Evolutionary conservation across 2,888 invertebrate species (phyloP), one percentile per base, ranked within the genome.

Genomic region (Mesoligia furuncula): DNA sequence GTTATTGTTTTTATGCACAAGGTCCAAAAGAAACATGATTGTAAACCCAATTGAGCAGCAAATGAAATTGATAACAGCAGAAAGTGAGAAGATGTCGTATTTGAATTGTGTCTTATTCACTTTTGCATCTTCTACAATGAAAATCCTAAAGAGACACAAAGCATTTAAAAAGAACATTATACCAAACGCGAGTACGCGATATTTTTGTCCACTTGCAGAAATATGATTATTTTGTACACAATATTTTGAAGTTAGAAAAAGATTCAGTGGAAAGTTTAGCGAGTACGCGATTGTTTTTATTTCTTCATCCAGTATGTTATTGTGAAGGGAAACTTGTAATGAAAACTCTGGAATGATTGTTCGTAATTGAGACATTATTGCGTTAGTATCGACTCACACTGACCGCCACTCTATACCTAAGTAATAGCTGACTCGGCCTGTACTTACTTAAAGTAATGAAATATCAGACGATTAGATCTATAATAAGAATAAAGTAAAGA

Each of bases 221-320:
- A 78, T 64, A 39, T 54, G n/a, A 39, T 15, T n/a, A n/a, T n/a
- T 57, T 57, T 20, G 45, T 17, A 78, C 11, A 15, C 2, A 8
- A 73, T 57, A 80, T 64, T 78, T 78, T 72, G 81, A 72, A 27
- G 20, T 39, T 17, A 72, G 17, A 57, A 78, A 78, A 15, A 78
- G 13, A 39, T 64, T 80, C 7, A 80, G 54, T 54, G 80, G 80
- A 62, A 36, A 45, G 36, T 77, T 77, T 24, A 80, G 17, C 2
- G 77, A 77, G 36, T 45, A 11, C 0, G 72, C 80, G n/a, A 78
- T n/a, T 64, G 27, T 54, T 64, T 80, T 54, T 20, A 72, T 27
- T 27, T 80, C 54, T 15, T 54, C 17, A 15, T 80, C 73, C 7
- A 78, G 27, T 15, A 2, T 36, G 27, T 71, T 80, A 64, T 20